Evolutionary conservation across 2,113 vertebrate genomes (phyloP).

Genomic region (Platycercus adscitus): DNA sequence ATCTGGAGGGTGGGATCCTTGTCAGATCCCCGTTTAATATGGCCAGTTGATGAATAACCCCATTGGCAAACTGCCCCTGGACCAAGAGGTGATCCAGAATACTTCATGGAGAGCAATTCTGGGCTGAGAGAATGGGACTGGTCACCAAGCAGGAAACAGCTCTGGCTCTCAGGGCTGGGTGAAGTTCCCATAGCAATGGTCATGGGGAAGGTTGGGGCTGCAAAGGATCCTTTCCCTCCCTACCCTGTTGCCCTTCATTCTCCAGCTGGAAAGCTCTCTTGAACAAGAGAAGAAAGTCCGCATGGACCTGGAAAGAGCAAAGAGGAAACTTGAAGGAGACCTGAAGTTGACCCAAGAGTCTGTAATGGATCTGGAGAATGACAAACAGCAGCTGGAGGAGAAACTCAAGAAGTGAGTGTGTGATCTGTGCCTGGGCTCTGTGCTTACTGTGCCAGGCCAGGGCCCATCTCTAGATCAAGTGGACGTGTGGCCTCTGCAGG

Average conservation of each 20-base stretch:
- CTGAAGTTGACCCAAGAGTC: slow-evolving; percentile 90
- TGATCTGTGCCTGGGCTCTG: neutral
- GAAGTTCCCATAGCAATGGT: neutral
- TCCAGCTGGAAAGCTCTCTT: slow-evolving; percentile 90
- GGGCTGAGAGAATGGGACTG: neutral
- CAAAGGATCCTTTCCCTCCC: neutral
- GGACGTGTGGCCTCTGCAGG: neutral
- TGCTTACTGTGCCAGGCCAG: neutral
- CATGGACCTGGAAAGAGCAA: slow-evolving; percentile 90
- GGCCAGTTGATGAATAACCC: neutral
- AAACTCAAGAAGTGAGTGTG: slow-evolving; percentile 89
- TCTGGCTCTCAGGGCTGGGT: neutral
- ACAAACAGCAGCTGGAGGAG: slow-evolving; percentile 93
- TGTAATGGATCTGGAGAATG: slow-evolving; percentile 90
- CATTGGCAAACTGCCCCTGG: neutral
- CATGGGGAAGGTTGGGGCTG: neutral
- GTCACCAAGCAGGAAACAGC: neutral
- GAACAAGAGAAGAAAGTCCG: slow-evolving; percentile 95
- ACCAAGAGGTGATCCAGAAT: neutral
- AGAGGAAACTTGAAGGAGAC: slow-evolving; percentile 93
- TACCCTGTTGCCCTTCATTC: neutral
- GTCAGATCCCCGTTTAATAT: neutral
- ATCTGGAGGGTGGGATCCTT: neutral
- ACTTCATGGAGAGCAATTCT: neutral
- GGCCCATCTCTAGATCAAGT: neutral